Conservation (phyloP, 2,888 invertebrate genomes). For the Euclidia mi region DNA sequence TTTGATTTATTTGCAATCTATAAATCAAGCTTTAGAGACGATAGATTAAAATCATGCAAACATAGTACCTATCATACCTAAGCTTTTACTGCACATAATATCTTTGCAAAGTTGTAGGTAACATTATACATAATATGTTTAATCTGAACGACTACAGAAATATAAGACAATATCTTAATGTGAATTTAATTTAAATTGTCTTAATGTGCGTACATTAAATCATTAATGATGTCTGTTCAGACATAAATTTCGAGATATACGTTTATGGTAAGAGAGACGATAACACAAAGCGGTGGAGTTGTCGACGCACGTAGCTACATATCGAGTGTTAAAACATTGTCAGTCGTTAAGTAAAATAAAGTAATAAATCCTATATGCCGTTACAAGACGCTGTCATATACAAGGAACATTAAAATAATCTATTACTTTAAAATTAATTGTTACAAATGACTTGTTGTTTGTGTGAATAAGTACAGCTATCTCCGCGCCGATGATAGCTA, state of each 20-base stretch:
- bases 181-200: constrained; percentile 8
- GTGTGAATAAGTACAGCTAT: constrained; percentile 46
- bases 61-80: no score
- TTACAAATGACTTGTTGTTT: constrained; percentile 47
- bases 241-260: background rate
- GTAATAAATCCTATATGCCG: constrained; percentile 81
- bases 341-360: constrained; percentile 80
- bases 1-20: no score
- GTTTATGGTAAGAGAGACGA: constrained; percentile 16
- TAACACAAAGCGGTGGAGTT: background rate
- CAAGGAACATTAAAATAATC: constrained; percentile 71
- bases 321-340: constrained; percentile 72
- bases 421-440: constrained; percentile 63
- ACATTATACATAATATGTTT: constrained; percentile 22
- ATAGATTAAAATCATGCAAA: no score
- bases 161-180: background rate
- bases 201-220: background rate
- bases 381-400: constrained; percentile 66
- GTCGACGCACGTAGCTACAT: constrained; percentile 38
- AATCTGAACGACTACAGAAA: constrained; percentile 12
- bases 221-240: background rate
- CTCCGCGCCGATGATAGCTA: constrained; percentile 34
- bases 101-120: background rate
- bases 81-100: no score
- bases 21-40: no score